A percentile compares a stretch with the other conserved stretches of the same genome.
phyloP scores from a whole-genome alignment of 2,888 invertebrate species.

The Xanthia icteritia region DNA sequence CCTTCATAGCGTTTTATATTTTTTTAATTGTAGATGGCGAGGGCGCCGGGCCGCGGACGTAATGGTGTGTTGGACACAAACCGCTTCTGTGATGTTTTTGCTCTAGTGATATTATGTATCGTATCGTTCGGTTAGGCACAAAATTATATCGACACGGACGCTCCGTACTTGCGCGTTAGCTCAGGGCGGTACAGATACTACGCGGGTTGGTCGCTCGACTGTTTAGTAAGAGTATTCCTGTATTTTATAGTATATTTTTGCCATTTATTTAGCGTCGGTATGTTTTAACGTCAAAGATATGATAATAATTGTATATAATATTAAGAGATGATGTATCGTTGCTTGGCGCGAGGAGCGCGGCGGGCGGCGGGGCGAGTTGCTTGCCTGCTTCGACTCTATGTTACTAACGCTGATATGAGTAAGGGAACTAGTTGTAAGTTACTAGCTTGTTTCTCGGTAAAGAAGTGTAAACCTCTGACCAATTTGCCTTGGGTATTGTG shows the following conservation, averaged over 20 bases:
- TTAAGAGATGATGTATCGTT: conserved; percentile 81
- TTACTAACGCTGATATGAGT: conserved; percentile 82
- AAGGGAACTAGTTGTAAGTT: conserved; percentile 86
- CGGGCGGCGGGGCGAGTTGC: conserved; percentile 79
- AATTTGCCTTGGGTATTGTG: conserved; percentile 90
- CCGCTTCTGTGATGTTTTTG: conserved; percentile 88
- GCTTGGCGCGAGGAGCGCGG: conserved; percentile 77
- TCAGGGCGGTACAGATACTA: conserved; percentile 51
- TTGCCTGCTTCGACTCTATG: conserved; percentile 82
- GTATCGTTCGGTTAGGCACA: conserved; percentile 71
- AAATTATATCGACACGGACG: conserved; percentile 62
- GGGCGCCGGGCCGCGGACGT: conserved; percentile 75
- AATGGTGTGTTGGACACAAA: conserved; percentile 81
- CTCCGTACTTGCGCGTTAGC: conserved; percentile 36
- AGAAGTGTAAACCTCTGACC: conserved; percentile 89
- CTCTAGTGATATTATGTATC: conserved; percentile 79
- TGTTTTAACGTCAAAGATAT: conserved; percentile 79
- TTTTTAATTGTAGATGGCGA: conserved; percentile 83
- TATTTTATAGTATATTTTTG: conserved; percentile 85
- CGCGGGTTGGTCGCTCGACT: conserved; percentile 71
- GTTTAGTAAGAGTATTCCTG: conserved; percentile 74
- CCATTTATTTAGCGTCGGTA: conserved; percentile 82
- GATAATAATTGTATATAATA: conserved; percentile 87
- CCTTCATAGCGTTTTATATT: conserved; percentile 88
- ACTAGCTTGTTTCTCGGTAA: conserved; percentile 87